These are phyloP conservation scores for Pollenia griseotomentosa DNA, from an alignment of 2,888 invertebrate species.

Conservation along the genomic window DNA sequence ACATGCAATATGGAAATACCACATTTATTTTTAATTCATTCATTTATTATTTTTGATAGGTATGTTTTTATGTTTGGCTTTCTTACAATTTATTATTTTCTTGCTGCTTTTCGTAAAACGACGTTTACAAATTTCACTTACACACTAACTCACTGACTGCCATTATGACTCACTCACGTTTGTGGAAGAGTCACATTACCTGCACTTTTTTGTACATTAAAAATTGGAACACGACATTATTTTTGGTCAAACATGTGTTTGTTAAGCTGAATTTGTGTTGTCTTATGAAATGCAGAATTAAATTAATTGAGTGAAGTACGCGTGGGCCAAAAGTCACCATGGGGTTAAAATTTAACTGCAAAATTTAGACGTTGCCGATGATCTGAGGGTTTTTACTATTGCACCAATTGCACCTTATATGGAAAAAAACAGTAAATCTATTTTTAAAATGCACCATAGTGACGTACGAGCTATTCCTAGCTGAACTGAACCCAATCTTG, in stretches of 20 bases:
- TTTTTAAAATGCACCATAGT: too few relatives aligned
- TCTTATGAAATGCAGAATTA: background rate
- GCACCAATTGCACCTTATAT: too few relatives aligned
- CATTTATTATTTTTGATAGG: background rate
- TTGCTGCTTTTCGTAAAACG: background rate
- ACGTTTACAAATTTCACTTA: conserved; percentile 5
- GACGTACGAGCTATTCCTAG: too few relatives aligned
- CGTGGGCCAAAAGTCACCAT: too few relatives aligned
- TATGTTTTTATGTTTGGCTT: conserved; percentile 8
- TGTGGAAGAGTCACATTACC: background rate
- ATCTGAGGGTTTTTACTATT: too few relatives aligned
- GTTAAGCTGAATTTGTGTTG: background rate
- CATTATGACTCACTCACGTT: conserved; percentile 4
- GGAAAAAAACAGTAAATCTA: too few relatives aligned
- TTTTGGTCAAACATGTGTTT: background rate
- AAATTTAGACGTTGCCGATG: too few relatives aligned
- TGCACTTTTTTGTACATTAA: conserved; percentile 21
- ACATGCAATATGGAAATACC: conserved; percentile 50
- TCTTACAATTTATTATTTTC: background rate
- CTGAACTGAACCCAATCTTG: too few relatives aligned
- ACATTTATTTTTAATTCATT: conserved; percentile 1
- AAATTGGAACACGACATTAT: conserved; percentile 21
- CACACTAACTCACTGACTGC: conserved; percentile 23
- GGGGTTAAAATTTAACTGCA: too few relatives aligned
- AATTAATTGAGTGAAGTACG: background rate